phyloP scores from a whole-genome alignment of 2,113 vertebrate species.

The Heteronetta atricapilla region DNA sequence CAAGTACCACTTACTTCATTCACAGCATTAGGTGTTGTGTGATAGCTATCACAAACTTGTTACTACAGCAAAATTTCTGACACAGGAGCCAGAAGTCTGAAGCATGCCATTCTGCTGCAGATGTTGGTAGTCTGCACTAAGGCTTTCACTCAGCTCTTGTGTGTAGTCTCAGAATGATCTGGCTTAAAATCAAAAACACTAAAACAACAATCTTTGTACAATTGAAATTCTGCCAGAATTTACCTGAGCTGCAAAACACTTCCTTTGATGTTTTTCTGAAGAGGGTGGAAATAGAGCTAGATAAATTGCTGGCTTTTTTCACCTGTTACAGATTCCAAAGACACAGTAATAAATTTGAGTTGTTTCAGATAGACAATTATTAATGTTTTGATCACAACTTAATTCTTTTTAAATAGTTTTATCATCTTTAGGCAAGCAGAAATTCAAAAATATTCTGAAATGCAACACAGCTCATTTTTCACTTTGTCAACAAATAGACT shows the following conservation, averaged over 20 bases:
- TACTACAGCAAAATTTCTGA: not conserved
- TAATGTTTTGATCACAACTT: not conserved
- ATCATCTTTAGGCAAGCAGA: not conserved
- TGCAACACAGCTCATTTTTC: not conserved
- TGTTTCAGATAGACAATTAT: not conserved
- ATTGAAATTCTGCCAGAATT: constrained; percentile 4
- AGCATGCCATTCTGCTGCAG: not conserved
- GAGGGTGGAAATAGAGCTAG: not conserved
- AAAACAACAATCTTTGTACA: constrained; percentile 1
- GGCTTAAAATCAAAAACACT: constrained; percentile 8
- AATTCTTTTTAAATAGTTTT: not conserved
- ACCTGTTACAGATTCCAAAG: not conserved
- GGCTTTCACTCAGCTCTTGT: not conserved
- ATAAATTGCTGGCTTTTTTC: not conserved
- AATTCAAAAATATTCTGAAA: constrained; percentile 7
- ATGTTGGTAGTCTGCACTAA: not conserved
- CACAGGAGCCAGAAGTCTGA: not conserved
- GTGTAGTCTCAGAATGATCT: not conserved
- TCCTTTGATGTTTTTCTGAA: constrained; percentile 1
- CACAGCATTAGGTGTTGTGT: not conserved
- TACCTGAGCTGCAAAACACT: not conserved
- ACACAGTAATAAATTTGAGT: not conserved
- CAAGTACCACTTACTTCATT: not conserved
- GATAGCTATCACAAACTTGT: not conserved
- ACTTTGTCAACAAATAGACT: not conserved